Percentiles rank a stretch among this genome's conserved stretches.
phyloP scores from a whole-genome alignment of 53 echinoderm and acorn worm species.

The Zoroaster sp. region DNA sequence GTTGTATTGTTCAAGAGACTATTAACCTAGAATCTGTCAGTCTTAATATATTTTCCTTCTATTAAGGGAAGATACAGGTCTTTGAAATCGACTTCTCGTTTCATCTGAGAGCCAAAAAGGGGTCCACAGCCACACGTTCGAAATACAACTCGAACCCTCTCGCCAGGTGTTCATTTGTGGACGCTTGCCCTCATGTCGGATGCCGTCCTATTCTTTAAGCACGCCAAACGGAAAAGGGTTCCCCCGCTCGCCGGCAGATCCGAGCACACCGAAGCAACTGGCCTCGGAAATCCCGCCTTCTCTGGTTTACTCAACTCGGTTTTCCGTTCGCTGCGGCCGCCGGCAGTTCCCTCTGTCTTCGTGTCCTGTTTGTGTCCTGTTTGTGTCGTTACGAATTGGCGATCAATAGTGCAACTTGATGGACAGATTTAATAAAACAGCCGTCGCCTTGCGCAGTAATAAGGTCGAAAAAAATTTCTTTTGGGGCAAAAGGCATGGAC shows the following conservation, averaged over 20 bases:
- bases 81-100: not conserved
- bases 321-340: not conserved
- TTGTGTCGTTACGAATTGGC: slow-evolving; percentile 58
- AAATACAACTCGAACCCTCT: not conserved
- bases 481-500: not conserved
- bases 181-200: not conserved
- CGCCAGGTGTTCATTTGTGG: not conserved
- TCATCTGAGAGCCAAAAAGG: not conserved
- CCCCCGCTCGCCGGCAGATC: not conserved
- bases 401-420: slow-evolving; percentile 36
- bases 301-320: not conserved
- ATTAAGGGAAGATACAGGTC: not conserved
- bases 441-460: not conserved
- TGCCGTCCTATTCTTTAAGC: not conserved
- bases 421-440: slow-evolving; percentile 41
- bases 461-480: not conserved
- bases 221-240: not conserved
- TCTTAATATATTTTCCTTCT: not conserved
- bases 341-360: not conserved
- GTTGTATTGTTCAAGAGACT: not conserved
- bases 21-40: not conserved
- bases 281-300: not conserved
- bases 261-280: not conserved
- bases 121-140: not conserved
- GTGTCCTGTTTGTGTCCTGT: not conserved